Percentiles rank a stretch among this genome's conserved stretches.
Conservation (phyloP, 2,888 invertebrate species). For the Leucania comma region DNA sequence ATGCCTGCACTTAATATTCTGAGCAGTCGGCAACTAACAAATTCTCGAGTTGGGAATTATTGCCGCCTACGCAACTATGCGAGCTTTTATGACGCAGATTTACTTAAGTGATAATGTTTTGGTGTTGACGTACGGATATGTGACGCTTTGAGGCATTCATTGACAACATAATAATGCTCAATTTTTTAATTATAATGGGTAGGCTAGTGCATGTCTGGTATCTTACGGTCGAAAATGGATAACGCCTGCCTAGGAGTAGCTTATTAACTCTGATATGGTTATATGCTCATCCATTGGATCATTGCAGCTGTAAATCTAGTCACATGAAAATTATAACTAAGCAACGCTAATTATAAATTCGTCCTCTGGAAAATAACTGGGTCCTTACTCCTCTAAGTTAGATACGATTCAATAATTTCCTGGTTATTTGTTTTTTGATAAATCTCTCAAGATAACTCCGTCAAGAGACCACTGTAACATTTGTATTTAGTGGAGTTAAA, state of each 20-base stretch:
- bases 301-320: neutral
- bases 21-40: conserved; percentile 20
- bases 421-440: neutral
- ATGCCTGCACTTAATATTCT: conserved; percentile 55
- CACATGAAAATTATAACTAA: neutral
- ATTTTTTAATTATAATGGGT: no score
- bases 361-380: neutral
- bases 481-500: neutral
- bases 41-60: conserved; percentile 31
- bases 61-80: neutral
- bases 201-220: no score
- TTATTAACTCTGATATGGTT: no score
- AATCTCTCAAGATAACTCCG: neutral
- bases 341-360: neutral
- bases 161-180: neutral
- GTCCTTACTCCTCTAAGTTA: neutral
- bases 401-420: neutral
- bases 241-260: no score
- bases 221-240: no score
- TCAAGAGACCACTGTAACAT: neutral
- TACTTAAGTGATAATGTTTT: conserved; percentile 30
- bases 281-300: no score
- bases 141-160: neutral
- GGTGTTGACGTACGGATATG: neutral
- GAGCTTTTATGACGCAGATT: conserved; percentile 33